Base-by-base conservation (phyloP, 1,140 invertebrate species). In the Dufourea novaeangliae region DNA sequence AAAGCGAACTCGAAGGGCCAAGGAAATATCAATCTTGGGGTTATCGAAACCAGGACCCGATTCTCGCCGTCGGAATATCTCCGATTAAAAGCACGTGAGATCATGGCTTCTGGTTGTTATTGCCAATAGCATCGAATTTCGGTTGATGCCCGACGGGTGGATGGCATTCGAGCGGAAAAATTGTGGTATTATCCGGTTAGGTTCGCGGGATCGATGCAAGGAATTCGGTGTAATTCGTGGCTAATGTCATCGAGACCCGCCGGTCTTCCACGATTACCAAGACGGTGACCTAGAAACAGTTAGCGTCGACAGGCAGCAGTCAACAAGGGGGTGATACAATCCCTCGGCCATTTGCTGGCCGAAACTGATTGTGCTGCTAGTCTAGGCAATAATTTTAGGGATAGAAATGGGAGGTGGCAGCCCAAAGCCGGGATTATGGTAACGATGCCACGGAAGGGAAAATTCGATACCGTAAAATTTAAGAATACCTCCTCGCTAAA, bases 251-350 rank as follows among this genome's bases (percentile, higher is more conserved):
- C 2, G 11, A 14, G n/a, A 29, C 7, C 17, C 22, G 17, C 7
- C 14, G 20, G 11, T 69, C 39, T 25, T 61, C 54, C 41, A 2
- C 64, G 14, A 22, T 69, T 34, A 59, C 54, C 54, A 69, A 61
- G 54, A 69, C 25, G 66, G 39, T 69, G 73, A 69, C 73, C 73
- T 20, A 69, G 73, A 69, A 76, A 76, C 66, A 34, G 27, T 6
- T 54, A 59, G 41, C 66, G 64, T 20, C 64, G 73, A 76, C 64
- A 69, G 41, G 17, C 66, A 50, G 73, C 52, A 76, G 73, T 76
- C 73, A 76, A 69, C 73, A 69, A 69, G 64, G 64, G n/a, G 29
- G 52, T 75, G 64, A 69, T 76, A 69, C 54, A n/a, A 76, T 59
- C 64, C 64, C 66, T 69, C 20, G 52, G 17, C 73, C 73, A 75